These are phyloP conservation scores for Epinephelus fuscoguttatus DNA, from an alignment of 2,113 vertebrate genomes.

Conservation along the genomic window DNA sequence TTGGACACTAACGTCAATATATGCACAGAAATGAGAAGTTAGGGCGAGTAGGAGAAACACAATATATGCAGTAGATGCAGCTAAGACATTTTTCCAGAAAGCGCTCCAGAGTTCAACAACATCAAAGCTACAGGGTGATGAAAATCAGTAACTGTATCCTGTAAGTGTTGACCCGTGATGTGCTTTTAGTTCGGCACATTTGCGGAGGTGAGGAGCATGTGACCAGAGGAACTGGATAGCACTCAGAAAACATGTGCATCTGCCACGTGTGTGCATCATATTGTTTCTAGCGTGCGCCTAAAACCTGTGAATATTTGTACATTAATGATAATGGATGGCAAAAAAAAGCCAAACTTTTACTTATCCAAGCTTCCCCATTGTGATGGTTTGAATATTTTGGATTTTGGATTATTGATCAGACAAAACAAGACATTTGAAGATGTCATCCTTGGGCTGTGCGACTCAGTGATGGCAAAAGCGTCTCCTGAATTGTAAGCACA, in stretches of 20 bases:
- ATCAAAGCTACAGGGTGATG: neutral
- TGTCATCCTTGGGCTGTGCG: no score
- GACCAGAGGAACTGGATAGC: neutral
- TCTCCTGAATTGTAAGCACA: neutral
- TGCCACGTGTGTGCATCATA: no score
- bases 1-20: neutral
- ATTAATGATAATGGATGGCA: no score
- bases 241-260: neutral
- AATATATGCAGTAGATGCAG: neutral
- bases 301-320: no score
- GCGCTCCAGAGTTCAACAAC: conserved; percentile 10
- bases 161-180: conserved; percentile 24
- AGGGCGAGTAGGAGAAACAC: neutral
- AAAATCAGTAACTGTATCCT: neutral
- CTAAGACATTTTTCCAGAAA: neutral
- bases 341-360: no score
- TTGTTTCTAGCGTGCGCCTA: no score
- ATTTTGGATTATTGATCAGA: no score
- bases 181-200: neutral
- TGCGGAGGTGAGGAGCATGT: neutral
- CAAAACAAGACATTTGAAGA: no score
- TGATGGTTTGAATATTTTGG: no score
- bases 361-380: no score
- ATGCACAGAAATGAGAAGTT: neutral
- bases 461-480: neutral